Base-by-base conservation (phyloP, 2,888 invertebrate species). In the Choristoneura rosaceana region DNA sequence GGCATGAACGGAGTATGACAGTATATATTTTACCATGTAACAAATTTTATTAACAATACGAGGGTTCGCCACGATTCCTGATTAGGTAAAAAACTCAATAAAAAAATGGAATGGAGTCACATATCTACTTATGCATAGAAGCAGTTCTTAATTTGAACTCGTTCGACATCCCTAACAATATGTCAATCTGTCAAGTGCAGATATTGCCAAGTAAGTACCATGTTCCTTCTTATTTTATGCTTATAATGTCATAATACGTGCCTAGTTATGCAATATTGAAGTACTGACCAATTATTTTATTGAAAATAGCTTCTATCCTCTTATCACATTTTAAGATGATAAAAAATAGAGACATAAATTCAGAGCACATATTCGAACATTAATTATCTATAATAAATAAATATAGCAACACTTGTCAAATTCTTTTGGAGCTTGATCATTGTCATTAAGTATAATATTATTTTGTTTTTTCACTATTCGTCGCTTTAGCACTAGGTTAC, bases 1-100 rank as follows among this genome's bases (percentile, higher is more conserved):
- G 47, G 38, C 62, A 55, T 52, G 58, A 45, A 62, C 25, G 38
- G 47, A 67, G 38, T 58, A 58, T 4, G 17, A 34, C 17, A 10
- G 34, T 61, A 55, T 25, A 25, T 55, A 25, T 25, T 55, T 55
- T 55, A 55, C 25, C 12, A 25, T 3, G 1, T 12, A 12, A 12
- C 55, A 25, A 25, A 55, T 25, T 55, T 55, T 25, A 25, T 5
- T 47, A 47, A 47, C 47, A n/a, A 38, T 38, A 52, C 17, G 25
- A 4, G 12, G 25, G 25, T 12, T 55, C 25, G 10, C 55, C 10
- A 50, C 15, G 8, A 55, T 55, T 55, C 17, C 4, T 38, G 7
- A 38, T 38, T 9, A 12, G n/a, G n/a, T n/a, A n/a, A 55, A 4
- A 55, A 55, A 8, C 34, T 7, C 7, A 10, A 25, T 25, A 55